These are phyloP conservation scores for Sebastes fasciatus DNA, from an alignment of 2,113 vertebrate species.

Conservation along the genomic window DNA sequence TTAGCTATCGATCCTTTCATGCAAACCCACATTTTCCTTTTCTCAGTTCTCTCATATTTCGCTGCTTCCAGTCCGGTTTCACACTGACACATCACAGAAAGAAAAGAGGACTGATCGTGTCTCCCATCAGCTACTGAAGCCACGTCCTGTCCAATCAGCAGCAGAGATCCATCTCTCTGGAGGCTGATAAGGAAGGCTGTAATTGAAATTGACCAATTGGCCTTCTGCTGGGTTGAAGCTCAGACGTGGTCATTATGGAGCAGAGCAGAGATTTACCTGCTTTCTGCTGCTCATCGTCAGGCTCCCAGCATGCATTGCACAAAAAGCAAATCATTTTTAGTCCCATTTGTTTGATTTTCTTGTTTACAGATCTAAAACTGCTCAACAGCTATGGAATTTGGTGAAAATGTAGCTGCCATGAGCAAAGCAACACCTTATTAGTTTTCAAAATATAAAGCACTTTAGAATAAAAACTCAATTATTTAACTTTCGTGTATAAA, in stretches of 20 bases:
- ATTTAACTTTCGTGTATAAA: no score
- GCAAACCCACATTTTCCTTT: conserved; percentile 20
- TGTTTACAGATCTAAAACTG: neutral
- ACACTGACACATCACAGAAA: neutral
- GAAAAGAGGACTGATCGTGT: conserved; percentile 2
- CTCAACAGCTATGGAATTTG: neutral
- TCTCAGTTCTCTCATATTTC: neutral
- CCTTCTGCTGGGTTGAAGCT: neutral
- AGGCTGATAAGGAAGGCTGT: conserved; percentile 42
- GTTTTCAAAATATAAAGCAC: neutral
- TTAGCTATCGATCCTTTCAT: conserved; percentile 56
- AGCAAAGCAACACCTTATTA: neutral
- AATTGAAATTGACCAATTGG: conserved; percentile 67
- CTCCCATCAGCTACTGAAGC: conserved; percentile 38
- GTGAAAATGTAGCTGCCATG: neutral
- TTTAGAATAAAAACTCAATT: neutral
- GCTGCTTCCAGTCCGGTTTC: neutral
- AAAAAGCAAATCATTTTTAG: neutral
- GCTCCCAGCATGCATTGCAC: conserved; percentile 17
- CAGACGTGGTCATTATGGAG: conserved; percentile 30
- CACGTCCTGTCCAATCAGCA: conserved; percentile 41
- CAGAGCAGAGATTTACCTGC: conserved; percentile 14
- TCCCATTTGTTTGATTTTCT: neutral
- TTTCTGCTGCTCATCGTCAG: neutral
- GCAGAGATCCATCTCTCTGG: neutral